Conservation (phyloP, 2,113 vertebrate species). For the Tor tambroides region DNA sequence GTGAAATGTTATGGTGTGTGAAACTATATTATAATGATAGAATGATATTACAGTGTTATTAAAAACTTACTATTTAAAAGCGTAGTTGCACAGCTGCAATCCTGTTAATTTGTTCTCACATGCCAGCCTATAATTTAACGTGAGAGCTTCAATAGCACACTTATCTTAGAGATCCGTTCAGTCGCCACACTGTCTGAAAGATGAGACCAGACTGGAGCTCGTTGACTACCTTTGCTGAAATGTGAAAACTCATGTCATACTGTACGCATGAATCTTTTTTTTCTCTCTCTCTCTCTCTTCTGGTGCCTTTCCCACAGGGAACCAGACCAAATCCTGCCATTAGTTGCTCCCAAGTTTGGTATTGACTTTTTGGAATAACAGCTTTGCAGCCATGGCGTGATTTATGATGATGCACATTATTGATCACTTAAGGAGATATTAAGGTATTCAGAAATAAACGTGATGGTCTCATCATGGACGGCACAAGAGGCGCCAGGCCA, state of each 20-base stretch:
- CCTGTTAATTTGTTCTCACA: slow-evolving; percentile 89
- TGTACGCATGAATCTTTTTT: slow-evolving; percentile 69
- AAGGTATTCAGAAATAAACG: slow-evolving; percentile 89
- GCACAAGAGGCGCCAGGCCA: slow-evolving; percentile 83
- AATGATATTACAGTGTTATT: neutral
- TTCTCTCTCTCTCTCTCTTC: slow-evolving; percentile 57
- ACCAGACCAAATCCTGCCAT: slow-evolving; percentile 86
- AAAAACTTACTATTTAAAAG: slow-evolving; percentile 73
- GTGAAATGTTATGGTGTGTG: neutral
- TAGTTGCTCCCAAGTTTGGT: slow-evolving; percentile 85
- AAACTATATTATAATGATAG: neutral
- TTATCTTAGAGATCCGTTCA: slow-evolving; percentile 81
- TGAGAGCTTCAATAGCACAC: slow-evolving; percentile 83
- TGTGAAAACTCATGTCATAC: slow-evolving; percentile 74
- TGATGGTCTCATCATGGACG: slow-evolving; percentile 85
- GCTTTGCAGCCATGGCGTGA: slow-evolving; percentile 89
- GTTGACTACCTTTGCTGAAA: slow-evolving; percentile 76
- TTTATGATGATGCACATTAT: slow-evolving; percentile 98
- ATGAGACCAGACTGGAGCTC: slow-evolving; percentile 84
- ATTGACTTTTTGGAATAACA: slow-evolving; percentile 97
- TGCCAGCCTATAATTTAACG: slow-evolving; percentile 91
- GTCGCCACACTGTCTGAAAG: slow-evolving; percentile 90
- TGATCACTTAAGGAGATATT: slow-evolving; percentile 96
- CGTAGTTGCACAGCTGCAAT: slow-evolving; percentile 73
- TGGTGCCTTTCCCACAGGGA: slow-evolving; percentile 90